A percentile compares a stretch with the other conserved stretches of the same genome.
phyloP scores from a whole-genome alignment of 2,113 vertebrate species.

The Prochilodus magdalenae region DNA sequence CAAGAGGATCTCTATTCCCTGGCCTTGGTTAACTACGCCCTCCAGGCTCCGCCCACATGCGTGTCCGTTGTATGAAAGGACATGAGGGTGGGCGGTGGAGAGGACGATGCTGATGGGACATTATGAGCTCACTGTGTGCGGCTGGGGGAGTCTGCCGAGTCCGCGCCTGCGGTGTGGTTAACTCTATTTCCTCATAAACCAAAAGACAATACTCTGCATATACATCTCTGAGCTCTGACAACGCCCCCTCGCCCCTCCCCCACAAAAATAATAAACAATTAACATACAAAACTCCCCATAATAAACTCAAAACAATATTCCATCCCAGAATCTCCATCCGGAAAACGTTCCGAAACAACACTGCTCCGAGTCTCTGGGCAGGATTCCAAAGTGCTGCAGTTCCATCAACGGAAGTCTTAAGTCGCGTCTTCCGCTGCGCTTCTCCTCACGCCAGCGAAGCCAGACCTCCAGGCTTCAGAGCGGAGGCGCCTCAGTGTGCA shows the following conservation, averaged over 20 bases:
- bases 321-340: background rate
- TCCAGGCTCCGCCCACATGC: background rate
- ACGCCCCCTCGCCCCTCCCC: background rate
- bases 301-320: background rate
- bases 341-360: constrained; percentile 6
- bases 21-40: background rate
- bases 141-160: background rate
- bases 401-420: background rate
- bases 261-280: constrained; percentile 42
- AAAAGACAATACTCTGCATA: constrained; percentile 14
- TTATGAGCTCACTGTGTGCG: too few relatives aligned
- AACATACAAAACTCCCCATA: constrained; percentile 36
- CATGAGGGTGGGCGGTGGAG: background rate
- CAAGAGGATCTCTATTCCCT: background rate
- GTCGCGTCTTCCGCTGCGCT: background rate
- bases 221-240: constrained; percentile 8
- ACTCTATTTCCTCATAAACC: background rate
- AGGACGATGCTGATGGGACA: too few relatives aligned
- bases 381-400: background rate
- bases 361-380: background rate
- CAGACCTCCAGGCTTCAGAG: background rate
- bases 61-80: background rate
- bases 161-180: background rate
- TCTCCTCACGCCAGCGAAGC: background rate
- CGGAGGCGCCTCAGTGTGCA: background rate